Conservation (phyloP, 2,888 invertebrate genomes). For the Chouioia cunea region DNA sequence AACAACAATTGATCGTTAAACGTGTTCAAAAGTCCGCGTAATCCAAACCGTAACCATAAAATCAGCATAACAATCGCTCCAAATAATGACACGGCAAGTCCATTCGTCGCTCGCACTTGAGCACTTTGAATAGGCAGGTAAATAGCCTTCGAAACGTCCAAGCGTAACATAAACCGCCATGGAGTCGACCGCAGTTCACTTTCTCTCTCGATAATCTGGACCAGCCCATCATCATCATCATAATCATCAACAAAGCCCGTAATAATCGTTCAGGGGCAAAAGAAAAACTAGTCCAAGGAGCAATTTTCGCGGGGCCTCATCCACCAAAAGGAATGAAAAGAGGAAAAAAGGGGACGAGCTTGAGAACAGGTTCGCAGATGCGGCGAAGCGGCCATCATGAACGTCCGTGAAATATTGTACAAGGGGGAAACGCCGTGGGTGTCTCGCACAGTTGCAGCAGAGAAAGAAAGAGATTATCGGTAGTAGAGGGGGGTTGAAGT, state of each 20-base stretch:
- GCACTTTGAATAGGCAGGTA: slow-evolving; percentile 5
- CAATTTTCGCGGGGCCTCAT: slow-evolving; percentile 24
- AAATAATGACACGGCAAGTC: no score
- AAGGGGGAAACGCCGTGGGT: slow-evolving; percentile 46
- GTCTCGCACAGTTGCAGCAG: not conserved
- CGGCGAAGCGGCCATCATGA: slow-evolving; percentile 69
- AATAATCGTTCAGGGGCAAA: slow-evolving; percentile 20
- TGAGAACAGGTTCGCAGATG: slow-evolving; percentile 66
- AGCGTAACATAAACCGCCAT: slow-evolving; percentile 2
- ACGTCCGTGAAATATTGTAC: slow-evolving; percentile 68
- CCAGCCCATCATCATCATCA: not conserved
- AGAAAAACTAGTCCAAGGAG: slow-evolving; percentile 32
- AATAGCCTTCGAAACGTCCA: slow-evolving; percentile 6
- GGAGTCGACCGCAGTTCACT: no score
- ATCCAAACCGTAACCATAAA: no score
- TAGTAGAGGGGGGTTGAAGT: no score
- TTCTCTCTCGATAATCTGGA: slow-evolving; percentile 16
- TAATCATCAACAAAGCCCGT: slow-evolving; percentile 4
- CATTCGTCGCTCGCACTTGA: not conserved
- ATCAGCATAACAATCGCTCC: no score
- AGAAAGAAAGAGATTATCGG: no score
- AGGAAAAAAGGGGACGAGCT: slow-evolving; percentile 24
- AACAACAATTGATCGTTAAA: no score
- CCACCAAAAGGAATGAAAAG: slow-evolving; percentile 5
- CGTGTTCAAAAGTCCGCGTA: no score